These are phyloP conservation scores for Morus bassanus DNA, from an alignment of 2,797 vertebrate genomes.

Conservation along the genomic window DNA sequence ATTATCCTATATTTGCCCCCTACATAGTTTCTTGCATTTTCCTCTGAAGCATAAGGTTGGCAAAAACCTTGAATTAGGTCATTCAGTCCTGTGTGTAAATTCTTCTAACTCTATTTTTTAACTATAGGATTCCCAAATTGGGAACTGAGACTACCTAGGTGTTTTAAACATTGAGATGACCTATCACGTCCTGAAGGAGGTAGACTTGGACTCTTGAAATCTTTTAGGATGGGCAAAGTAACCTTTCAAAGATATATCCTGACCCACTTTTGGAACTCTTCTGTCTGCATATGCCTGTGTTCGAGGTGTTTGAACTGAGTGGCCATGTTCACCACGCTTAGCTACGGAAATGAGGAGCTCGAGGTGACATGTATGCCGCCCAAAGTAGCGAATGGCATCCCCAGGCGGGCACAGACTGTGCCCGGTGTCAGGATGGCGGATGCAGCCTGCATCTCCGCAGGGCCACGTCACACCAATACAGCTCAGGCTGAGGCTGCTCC, in stretches of 20 bases:
- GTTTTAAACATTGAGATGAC: neutral
- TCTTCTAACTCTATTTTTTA: neutral
- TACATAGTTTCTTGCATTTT: neutral
- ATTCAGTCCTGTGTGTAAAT: neutral
- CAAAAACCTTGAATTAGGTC: neutral
- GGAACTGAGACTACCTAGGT: accelerated
- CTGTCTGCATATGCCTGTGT: neutral
- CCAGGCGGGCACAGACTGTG: neutral
- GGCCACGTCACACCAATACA: neutral
- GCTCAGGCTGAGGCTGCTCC: neutral
- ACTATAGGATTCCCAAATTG: neutral
- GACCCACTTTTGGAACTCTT: neutral
- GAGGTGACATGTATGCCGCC: accelerated
- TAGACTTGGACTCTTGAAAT: neutral
- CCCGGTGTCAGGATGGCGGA: accelerated
- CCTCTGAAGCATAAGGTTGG: neutral
- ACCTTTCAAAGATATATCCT: neutral
- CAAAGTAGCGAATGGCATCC: accelerated
- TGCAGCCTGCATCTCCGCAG: neutral
- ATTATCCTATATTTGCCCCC: neutral
- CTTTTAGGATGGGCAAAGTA: neutral
- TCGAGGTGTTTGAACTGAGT: accelerated
- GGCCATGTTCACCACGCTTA: neutral
- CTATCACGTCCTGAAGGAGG: neutral
- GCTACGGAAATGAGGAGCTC: neutral